Evolutionary conservation across 2,888 invertebrate species (phyloP), one percentile per base, ranked within the genome.

Genomic region (Metalampra italica): DNA sequence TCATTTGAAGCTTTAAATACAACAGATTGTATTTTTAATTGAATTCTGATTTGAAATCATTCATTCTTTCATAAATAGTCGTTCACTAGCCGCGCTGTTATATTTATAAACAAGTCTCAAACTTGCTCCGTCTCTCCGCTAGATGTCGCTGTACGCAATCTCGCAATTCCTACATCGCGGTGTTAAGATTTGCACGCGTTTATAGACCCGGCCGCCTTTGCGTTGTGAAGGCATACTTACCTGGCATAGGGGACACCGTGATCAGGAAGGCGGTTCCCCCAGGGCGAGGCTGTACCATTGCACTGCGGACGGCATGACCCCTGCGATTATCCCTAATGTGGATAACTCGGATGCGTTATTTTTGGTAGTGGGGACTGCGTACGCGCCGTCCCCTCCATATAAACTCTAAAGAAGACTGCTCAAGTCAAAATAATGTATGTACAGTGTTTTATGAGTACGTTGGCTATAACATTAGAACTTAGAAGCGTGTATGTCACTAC

Each of bases 341-440:
- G 44, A 44, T 44, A 44, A 44, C 44, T 44, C 44, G 44, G 44
- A 32, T 44, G 44, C 44, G 44, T 44, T 7, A 44, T 44, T 44
- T 44, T 44, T 44, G 44, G 12, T 44, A 44, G 44, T 44, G 44
- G 44, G 34, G 44, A 44, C 44, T 44, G 44, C 44, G 44, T 43
- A 32, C 43, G 43, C 43, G 43, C 43, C 14, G 43, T 43, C 43
- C 43, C 43, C 43, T 32, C 43, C 32, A 1, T 32, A 8, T 32
- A 32, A 32, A 32, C 32, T 32, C n/a, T n/a, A n/a, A n/a, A n/a
- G n/a, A n/a, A n/a, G n/a, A n/a, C n/a, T n/a, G n/a, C n/a, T n/a
- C n/a, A n/a, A n/a, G n/a, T n/a, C n/a, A n/a, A n/a, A n/a, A n/a
- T n/a, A n/a, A n/a, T n/a, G n/a, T n/a, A n/a, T n/a, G n/a, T n/a